Percentiles rank a stretch among this genome's conserved stretches.
phyloP scores from a whole-genome alignment of 2,113 vertebrate species.

The Salminus brasiliensis region DNA sequence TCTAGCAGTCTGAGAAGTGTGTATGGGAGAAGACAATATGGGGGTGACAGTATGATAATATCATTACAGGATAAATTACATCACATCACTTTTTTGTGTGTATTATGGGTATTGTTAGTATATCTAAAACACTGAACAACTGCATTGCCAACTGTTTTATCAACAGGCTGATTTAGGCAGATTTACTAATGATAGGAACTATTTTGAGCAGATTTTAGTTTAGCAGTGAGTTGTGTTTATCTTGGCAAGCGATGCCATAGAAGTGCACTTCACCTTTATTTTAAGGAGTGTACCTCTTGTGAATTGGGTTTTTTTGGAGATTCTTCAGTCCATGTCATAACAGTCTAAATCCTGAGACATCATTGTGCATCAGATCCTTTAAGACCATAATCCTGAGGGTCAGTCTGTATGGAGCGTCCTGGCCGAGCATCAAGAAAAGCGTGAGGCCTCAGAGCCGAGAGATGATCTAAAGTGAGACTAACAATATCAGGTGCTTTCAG shows the following conservation, averaged over 20 bases:
- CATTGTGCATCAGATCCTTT: neutral
- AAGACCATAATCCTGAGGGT: neutral
- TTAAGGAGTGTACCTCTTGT: no score
- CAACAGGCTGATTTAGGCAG: no score
- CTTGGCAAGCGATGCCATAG: no score
- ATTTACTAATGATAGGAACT: no score
- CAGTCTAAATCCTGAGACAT: no score
- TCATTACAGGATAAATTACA: neutral
- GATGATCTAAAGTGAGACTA: neutral
- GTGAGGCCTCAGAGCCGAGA: neutral
- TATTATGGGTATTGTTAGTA: neutral
- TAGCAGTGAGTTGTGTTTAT: no score
- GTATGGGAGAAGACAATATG: neutral
- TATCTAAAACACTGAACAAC: neutral
- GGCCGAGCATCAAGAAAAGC: neutral
- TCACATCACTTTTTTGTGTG: neutral
- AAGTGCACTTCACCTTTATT: no score
- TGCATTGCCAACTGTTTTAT: no score
- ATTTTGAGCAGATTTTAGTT: no score
- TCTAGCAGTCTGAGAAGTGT: conserved; percentile 12
- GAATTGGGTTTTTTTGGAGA: no score
- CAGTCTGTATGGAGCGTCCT: neutral
- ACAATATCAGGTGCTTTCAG: conserved; percentile 7
- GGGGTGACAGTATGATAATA: neutral
- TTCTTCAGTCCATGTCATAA: no score